Percentiles rank a stretch among this genome's conserved stretches.
These are phyloP conservation scores for Apis cerana DNA, from an alignment of 1,140 invertebrate species.

Conservation along the genomic window DNA sequence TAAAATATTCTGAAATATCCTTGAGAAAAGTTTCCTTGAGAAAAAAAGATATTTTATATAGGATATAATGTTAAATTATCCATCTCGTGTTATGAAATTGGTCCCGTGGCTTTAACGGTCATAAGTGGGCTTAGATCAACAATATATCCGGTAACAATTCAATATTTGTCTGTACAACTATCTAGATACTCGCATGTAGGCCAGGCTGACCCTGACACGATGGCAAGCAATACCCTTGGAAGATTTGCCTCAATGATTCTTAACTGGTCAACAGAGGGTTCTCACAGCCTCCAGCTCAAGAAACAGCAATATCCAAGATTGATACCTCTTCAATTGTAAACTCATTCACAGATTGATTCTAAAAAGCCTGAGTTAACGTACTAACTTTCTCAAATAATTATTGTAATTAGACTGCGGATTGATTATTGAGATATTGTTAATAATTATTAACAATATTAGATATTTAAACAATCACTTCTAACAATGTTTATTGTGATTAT, in stretches of 20 bases:
- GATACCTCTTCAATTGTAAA: background rate
- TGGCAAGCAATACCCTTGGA: constrained; percentile 13
- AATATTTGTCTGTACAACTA: constrained; percentile 49
- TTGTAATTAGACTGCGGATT: background rate
- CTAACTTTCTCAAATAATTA: background rate
- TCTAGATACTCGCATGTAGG: constrained; percentile 28
- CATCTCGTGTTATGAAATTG: constrained; percentile 34
- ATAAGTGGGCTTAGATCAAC: constrained; percentile 46
- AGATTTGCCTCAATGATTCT: constrained; percentile 35
- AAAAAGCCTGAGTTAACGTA: background rate
- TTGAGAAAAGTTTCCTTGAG: no score
- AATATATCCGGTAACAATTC: constrained; percentile 55
- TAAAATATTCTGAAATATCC: no score
- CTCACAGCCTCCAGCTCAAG: constrained; percentile 21
- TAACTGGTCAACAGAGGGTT: constrained; percentile 17
- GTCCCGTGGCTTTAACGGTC: constrained; percentile 32
- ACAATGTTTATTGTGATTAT: no score
- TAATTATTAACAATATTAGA: no score
- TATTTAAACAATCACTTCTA: no score
- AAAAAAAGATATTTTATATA: background rate
- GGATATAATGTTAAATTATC: background rate
- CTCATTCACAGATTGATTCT: background rate
- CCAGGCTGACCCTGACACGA: constrained; percentile 49
- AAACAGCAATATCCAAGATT: background rate
- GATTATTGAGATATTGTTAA: no score